These are phyloP conservation scores for Drosophila quinaria DNA, from an alignment of 2,888 invertebrate genomes.

Conservation along the genomic window DNA sequence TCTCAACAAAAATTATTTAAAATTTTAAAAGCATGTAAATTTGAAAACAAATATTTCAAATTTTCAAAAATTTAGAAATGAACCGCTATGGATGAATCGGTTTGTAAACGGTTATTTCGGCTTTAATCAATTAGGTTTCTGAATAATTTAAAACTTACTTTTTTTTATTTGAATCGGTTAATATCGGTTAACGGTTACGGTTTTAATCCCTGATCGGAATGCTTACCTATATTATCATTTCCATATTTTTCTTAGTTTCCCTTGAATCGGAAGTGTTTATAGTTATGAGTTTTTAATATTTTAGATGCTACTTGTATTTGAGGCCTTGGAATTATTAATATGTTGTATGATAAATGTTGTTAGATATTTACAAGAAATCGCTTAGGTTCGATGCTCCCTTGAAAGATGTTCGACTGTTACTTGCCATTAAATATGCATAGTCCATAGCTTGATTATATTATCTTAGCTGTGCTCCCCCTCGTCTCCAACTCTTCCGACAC, in stretches of 20 bases:
- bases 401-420: constrained; percentile 5
- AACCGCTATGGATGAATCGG: too few species aligned
- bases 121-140: too few species aligned
- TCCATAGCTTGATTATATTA: constrained; percentile 6
- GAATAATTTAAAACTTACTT: too few species aligned
- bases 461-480: constrained; percentile 8
- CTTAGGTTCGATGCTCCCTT: not conserved
- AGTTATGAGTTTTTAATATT: not conserved
- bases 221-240: not conserved
- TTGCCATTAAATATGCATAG: constrained; percentile 36
- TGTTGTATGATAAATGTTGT: not conserved
- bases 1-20: too few species aligned
- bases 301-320: too few species aligned
- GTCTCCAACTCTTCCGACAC: constrained; percentile 3
- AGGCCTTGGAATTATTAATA: not conserved
- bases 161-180: too few species aligned
- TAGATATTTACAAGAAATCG: constrained; percentile 8
- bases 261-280: not conserved
- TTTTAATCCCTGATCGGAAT: too few species aligned
- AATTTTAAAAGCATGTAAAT: too few species aligned
- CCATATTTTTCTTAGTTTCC: not conserved
- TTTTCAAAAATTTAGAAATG: too few species aligned
- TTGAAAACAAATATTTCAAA: too few species aligned
- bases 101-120: too few species aligned
- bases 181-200: too few species aligned